phyloP scores from a whole-genome alignment of 2,797 vertebrate species.

The Pterois miles region DNA sequence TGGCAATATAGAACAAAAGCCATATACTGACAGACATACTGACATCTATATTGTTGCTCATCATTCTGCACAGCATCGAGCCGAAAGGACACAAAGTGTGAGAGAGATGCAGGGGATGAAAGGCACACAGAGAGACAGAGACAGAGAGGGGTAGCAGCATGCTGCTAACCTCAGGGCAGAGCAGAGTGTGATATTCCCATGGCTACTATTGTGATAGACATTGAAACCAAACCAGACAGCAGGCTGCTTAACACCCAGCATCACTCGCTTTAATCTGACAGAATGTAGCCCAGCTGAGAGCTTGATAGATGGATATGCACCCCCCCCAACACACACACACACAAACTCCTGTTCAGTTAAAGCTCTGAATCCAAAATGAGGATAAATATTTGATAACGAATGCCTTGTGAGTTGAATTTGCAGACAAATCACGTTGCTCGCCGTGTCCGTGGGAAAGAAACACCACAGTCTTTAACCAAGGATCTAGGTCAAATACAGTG shows the following conservation, averaged over 20 bases:
- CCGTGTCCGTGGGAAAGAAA: constrained; percentile 20
- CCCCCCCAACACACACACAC: background rate
- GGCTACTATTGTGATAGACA: constrained; percentile 47
- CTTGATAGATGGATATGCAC: constrained; percentile 27
- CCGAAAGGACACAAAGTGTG: constrained; percentile 2
- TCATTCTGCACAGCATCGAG: background rate
- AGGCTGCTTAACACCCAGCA: constrained; percentile 52
- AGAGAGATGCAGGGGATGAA: constrained; percentile 13
- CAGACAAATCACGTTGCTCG: constrained; percentile 68
- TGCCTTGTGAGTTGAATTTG: constrained; percentile 60
- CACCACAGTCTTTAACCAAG: constrained; percentile 20
- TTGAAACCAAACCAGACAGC: constrained; percentile 54
- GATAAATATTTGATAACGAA: constrained; percentile 77
- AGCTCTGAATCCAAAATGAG: constrained; percentile 71
- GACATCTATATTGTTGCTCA: background rate
- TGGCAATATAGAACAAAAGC: background rate
- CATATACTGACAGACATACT: background rate
- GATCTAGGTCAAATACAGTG: constrained; percentile 62
- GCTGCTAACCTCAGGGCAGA: constrained; percentile 50
- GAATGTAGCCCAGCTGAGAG: constrained; percentile 39
- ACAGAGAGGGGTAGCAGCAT: constrained; percentile 15
- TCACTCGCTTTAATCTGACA: constrained; percentile 63
- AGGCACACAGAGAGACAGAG: background rate
- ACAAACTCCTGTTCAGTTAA: constrained; percentile 39
- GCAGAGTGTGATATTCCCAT: constrained; percentile 45